Percentiles rank a stretch among this genome's conserved stretches.
These are phyloP conservation scores for Ochlodes sylvanus DNA, from an alignment of 2,888 invertebrate species.

Conservation along the genomic window DNA sequence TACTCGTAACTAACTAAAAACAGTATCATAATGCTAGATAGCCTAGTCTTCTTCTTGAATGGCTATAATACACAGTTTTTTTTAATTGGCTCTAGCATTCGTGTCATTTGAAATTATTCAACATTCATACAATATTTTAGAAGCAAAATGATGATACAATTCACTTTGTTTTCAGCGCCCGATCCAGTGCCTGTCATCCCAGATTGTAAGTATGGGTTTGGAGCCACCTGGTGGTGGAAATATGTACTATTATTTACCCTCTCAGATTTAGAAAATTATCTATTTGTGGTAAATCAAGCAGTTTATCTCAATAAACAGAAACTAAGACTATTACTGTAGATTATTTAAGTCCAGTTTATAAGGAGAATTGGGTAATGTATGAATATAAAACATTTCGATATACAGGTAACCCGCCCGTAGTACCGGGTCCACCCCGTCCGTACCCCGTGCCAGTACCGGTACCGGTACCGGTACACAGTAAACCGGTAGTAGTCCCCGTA, in stretches of 20 bases:
- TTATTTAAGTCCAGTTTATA: conserved; percentile 20
- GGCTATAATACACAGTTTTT: too few species aligned
- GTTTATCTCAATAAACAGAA: conserved; percentile 11
- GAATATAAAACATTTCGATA: conserved; percentile 27
- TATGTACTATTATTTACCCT: not conserved
- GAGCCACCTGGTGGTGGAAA: not conserved
- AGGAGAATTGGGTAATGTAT: conserved; percentile 21
- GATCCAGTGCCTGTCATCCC: conserved; percentile 27
- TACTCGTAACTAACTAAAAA: too few species aligned
- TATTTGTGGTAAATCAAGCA: conserved; percentile 35
- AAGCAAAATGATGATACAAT: too few species aligned
- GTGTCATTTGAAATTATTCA: too few species aligned
- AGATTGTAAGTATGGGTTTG: conserved; percentile 40
- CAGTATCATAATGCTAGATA: too few species aligned
- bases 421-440: conserved; percentile 70
- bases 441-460: conserved; percentile 50
- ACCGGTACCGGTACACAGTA: conserved; percentile 58
- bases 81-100: too few species aligned
- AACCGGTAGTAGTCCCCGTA: conserved; percentile 54
- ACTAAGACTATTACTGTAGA: conserved; percentile 33
- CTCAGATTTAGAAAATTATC: not conserved
- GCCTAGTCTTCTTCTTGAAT: too few species aligned
- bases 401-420: conserved; percentile 65
- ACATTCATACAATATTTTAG: too few species aligned
- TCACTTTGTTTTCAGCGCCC: conserved; percentile 12